phyloP scores from a whole-genome alignment of 2,888 invertebrate genomes.

The Ellobium chinense region DNA sequence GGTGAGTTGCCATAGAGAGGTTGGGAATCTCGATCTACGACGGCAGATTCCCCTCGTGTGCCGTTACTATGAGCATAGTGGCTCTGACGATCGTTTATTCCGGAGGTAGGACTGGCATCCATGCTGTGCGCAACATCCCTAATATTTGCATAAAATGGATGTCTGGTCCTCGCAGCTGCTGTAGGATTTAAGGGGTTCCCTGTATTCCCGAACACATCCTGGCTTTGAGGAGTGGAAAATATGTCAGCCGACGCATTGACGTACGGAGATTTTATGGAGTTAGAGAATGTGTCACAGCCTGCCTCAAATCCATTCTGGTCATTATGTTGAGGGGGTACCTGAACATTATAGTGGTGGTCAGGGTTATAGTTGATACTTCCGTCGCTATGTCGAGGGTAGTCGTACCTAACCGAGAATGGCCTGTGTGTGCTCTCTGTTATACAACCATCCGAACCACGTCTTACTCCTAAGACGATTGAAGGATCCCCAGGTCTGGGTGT shows the following conservation, averaged over 20 bases:
- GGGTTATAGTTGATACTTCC: background rate
- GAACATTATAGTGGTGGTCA: too few relatives aligned
- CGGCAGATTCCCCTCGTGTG: background rate
- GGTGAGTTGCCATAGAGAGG: too few relatives aligned
- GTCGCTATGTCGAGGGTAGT: background rate
- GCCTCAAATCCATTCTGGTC: background rate
- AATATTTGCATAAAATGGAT: background rate
- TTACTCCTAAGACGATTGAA: background rate
- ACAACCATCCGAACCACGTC: background rate
- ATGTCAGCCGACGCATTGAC: background rate
- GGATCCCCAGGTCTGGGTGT: background rate
- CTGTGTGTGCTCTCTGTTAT: background rate
- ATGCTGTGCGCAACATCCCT: too few relatives aligned
- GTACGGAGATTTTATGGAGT: background rate
- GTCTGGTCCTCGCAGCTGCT: background rate
- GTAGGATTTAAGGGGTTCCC: background rate
- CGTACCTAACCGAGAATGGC: background rate
- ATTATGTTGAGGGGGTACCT: background rate
- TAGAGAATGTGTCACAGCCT: background rate
- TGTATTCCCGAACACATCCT: background rate
- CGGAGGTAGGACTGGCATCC: background rate
- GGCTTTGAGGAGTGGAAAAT: background rate
- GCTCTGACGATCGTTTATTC: background rate
- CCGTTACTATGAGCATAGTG: background rate
- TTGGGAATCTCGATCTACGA: background rate